These are phyloP conservation scores for Sus scrofa DNA, from an alignment of 2,113 vertebrate species.

Conservation along the genomic window DNA sequence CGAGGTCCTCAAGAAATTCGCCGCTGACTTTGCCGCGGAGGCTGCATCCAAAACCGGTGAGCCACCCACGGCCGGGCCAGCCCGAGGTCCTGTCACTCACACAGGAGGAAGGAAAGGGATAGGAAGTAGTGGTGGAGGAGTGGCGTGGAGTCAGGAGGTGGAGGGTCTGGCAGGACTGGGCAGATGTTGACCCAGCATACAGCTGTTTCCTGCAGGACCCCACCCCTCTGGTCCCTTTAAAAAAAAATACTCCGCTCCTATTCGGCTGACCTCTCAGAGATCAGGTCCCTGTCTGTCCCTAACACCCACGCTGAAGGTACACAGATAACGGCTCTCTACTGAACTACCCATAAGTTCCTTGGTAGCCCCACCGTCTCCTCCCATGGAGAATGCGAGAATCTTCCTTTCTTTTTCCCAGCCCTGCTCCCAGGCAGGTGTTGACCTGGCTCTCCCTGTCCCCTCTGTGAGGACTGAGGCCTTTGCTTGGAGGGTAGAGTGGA, in stretches of 20 bases:
- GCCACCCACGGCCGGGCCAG: not conserved
- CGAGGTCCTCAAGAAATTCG: constrained; percentile 96
- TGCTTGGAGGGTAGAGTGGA: not conserved
- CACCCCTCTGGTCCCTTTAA: not conserved
- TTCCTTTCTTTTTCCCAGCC: not conserved
- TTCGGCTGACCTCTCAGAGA: not conserved
- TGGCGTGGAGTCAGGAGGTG: accelerated
- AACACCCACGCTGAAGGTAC: not conserved
- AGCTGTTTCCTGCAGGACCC: not conserved
- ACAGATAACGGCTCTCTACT: not conserved
- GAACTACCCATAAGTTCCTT: not conserved
- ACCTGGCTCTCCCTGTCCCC: not conserved
- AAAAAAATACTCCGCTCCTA: not conserved
- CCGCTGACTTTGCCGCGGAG: constrained; percentile 95
- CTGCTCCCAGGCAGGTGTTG: accelerated
- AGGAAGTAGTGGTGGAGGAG: no score
- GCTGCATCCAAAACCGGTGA: constrained; percentile 95
- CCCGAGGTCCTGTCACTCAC: not conserved
- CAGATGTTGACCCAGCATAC: not conserved
- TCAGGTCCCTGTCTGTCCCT: not conserved
- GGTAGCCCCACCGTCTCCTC: no score
- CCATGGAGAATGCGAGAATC: not conserved
- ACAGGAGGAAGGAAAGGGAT: not conserved
- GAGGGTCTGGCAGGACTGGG: not conserved
- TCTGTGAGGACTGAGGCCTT: not conserved